Conservation (phyloP, 2,888 invertebrate genomes). For the Oscheius sp. region DNA sequence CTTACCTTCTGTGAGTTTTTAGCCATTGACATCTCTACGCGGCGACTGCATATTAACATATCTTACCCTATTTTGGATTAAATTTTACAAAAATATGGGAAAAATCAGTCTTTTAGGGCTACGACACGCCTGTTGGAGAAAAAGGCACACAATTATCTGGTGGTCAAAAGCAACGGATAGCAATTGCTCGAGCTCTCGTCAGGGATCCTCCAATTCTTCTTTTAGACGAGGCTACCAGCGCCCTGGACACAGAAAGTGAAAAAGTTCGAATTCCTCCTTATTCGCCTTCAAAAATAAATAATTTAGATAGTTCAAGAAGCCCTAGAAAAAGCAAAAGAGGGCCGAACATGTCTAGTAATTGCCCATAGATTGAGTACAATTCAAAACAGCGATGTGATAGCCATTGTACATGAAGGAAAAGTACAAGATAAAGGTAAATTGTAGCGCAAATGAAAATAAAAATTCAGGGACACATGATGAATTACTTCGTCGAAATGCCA, state of each 20-base stretch:
- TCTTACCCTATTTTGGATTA: not conserved
- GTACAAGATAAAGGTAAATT: slow-evolving; percentile 49
- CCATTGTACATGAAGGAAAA: slow-evolving; percentile 54
- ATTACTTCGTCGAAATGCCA: slow-evolving; percentile 55
- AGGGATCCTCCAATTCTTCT: slow-evolving; percentile 57
- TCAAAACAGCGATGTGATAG: slow-evolving; percentile 68
- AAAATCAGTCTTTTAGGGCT: slow-evolving; percentile 53
- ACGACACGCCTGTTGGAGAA: slow-evolving; percentile 74
- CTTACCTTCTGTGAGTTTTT: slow-evolving; percentile 69
- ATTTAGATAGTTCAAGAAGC: slow-evolving; percentile 82
- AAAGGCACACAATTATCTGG: slow-evolving; percentile 75
- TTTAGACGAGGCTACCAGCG: slow-evolving; percentile 62
- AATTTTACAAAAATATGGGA: not conserved
- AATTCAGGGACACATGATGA: slow-evolving; percentile 61
- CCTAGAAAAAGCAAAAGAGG: slow-evolving; percentile 83
- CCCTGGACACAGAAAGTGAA: slow-evolving; percentile 62
- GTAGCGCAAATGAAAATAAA: not conserved
- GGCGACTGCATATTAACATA: no score
- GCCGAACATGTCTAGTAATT: slow-evolving; percentile 71
- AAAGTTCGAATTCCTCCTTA: slow-evolving; percentile 57
- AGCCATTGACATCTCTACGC: no score
- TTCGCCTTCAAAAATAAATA: not conserved
- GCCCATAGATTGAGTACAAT: slow-evolving; percentile 70
- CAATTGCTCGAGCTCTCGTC: slow-evolving; percentile 66
- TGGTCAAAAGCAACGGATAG: slow-evolving; percentile 75